Conservation (phyloP, 2,888 invertebrate genomes). For the Gortyna flavago region DNA sequence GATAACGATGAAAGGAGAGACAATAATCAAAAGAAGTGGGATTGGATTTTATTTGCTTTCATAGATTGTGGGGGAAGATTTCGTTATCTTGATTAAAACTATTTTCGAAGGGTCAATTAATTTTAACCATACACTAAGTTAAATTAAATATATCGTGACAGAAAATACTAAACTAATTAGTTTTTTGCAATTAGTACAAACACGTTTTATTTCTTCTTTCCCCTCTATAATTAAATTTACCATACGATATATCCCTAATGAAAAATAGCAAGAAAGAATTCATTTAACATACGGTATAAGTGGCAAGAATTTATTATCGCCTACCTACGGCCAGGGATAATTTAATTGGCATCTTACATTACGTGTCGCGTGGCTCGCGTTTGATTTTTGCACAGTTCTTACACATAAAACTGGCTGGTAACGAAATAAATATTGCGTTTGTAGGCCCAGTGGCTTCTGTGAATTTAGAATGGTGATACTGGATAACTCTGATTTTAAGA, state of each 20-base stretch:
- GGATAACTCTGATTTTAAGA: not conserved
- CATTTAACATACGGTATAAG: slow-evolving; percentile 28
- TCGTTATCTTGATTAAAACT: slow-evolving; percentile 10
- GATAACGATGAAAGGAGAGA: slow-evolving; percentile 37
- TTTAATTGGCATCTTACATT: slow-evolving; percentile 57
- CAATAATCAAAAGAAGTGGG: slow-evolving; percentile 35
- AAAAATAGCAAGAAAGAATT: slow-evolving; percentile 21
- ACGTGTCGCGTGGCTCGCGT: slow-evolving; percentile 51
- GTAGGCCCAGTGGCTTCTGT: not conserved
- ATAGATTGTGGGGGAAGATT: slow-evolving; percentile 30
- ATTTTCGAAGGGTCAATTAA: not conserved
- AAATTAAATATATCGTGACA: not conserved
- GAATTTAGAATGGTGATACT: not conserved
- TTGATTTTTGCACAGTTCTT: slow-evolving; percentile 57
- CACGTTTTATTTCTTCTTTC: not conserved
- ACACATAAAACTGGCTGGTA: slow-evolving; percentile 28
- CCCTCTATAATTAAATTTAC: not conserved
- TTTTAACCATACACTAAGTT: not conserved
- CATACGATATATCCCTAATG: not conserved
- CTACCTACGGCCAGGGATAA: slow-evolving; percentile 54
- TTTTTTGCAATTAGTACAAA: slow-evolving; percentile 6
- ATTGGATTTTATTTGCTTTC: slow-evolving; percentile 39
- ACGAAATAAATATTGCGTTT: slow-evolving; percentile 21
- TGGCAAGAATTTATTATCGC: slow-evolving; percentile 45
- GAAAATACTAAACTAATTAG: not conserved